A percentile compares a stretch with the other conserved stretches of the same genome.
Evolutionary conservation across 2,113 vertebrate species (phyloP).

Genomic region (Pristiophorus japonicus): DNA sequence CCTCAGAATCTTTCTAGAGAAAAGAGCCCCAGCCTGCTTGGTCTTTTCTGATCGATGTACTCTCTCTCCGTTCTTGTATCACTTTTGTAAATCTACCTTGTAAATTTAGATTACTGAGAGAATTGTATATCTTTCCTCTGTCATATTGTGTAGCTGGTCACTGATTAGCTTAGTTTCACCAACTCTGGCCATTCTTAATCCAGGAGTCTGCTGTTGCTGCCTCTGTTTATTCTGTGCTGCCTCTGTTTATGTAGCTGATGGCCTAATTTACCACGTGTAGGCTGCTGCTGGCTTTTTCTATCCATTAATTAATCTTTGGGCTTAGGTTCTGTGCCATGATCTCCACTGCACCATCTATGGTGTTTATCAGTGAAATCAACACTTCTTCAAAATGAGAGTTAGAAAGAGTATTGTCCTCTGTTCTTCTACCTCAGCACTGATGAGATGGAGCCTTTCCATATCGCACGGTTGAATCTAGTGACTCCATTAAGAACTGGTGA

Average conservation of each 20-base stretch:
- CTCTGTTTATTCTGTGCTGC: too few species aligned
- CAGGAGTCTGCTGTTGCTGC: too few species aligned
- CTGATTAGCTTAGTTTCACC: background rate
- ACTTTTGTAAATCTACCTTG: background rate
- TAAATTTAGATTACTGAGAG: background rate
- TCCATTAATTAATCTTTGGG: background rate
- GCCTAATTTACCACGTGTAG: background rate
- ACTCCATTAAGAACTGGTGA: too few species aligned
- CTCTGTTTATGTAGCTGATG: background rate
- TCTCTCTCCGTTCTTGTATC: background rate
- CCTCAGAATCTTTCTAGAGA: background rate
- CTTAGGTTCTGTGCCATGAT: conserved; percentile 7
- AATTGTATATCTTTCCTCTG: background rate
- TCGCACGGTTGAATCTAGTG: too few species aligned
- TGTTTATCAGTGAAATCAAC: background rate
- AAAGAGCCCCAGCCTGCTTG: background rate
- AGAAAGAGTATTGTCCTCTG: background rate
- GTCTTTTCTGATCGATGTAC: background rate
- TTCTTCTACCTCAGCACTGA: background rate
- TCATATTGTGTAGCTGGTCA: background rate
- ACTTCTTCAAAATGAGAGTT: too few species aligned
- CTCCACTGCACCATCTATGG: too few species aligned
- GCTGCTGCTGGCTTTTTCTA: background rate
- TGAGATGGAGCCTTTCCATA: background rate
- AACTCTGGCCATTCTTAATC: too few species aligned